A percentile compares a stretch with the other conserved stretches of the same genome.
Evolutionary conservation across 2,113 vertebrate species (phyloP).

Genomic region (Megatriorchis doriae): DNA sequence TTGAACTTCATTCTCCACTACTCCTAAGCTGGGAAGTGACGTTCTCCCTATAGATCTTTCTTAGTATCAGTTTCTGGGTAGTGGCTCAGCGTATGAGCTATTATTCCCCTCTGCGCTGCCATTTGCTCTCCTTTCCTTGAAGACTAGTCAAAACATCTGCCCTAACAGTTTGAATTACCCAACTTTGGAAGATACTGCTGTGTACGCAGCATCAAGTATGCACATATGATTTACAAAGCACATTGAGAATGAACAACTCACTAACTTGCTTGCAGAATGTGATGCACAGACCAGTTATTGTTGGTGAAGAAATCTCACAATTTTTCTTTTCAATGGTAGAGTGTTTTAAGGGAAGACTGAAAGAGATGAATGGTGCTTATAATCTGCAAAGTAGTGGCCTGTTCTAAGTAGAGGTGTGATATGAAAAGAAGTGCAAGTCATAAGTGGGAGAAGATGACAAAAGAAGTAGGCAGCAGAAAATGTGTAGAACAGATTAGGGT

Average conservation of each 20-base stretch:
- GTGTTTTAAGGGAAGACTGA: background rate
- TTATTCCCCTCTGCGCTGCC: background rate
- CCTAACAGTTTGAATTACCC: background rate
- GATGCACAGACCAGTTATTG: background rate
- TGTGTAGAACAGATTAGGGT: background rate
- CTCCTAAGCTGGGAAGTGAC: background rate
- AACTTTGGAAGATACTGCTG: background rate
- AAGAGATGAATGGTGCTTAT: conserved; percentile 24
- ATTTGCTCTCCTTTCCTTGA: background rate
- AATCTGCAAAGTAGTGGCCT: background rate
- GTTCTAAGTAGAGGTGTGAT: conserved; percentile 6
- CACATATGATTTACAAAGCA: background rate
- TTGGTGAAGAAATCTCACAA: conserved; percentile 12
- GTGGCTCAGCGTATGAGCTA: background rate
- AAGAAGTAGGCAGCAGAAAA: conserved; percentile 40
- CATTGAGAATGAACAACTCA: background rate
- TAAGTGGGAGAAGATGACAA: conserved; percentile 42
- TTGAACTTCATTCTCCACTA: background rate
- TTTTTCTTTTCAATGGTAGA: conserved; percentile 9
- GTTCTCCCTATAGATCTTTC: background rate
- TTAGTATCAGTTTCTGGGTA: background rate
- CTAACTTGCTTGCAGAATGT: background rate
- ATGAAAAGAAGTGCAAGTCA: conserved; percentile 37
- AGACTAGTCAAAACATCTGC: background rate
- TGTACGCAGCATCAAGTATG: background rate